Base-by-base conservation (phyloP, 2,888 invertebrate species). In the Tupiocoris notatus region DNA sequence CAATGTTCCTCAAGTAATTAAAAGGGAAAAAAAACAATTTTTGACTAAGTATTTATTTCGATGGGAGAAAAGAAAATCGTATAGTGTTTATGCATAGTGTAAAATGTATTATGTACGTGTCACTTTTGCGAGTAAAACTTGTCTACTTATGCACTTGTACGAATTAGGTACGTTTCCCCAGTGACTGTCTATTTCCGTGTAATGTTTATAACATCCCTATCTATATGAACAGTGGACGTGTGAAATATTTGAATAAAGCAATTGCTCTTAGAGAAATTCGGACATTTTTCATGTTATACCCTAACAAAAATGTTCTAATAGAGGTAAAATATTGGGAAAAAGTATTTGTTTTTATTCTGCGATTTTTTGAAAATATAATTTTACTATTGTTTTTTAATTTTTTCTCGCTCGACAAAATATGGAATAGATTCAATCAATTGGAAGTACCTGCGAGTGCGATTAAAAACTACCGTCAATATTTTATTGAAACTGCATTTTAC, bases 1-100 rank as follows among this genome's bases (percentile, higher is more conserved):
- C 76, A 76, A 76, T 76, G 76, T 76, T 76, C 76, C 76, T 76
- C 65, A 39, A 76, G 56, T 76, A 75, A 75, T 65, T 75, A 75
- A 65, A n/a, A n/a, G n/a, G n/a, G n/a, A n/a, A n/a, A n/a, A n/a
- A n/a, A 66, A 73, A 62, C 20, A 57, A 73, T 62, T 62, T 59
- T 65, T 65, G 62, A 73, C 73, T 73, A 73, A 73, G 73, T 73
- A 73, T 73, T 70, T 73, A 73, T 73, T 73, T 73, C 73, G 25
- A 39, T 39, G 39, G 21, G 39, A 73, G 24, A 25, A 22, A 16
- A 9, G 6, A 24, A 2, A 25, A 62, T 62, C 39, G 39, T 62
- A 62, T n/a, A n/a, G n/a, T n/a, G n/a, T n/a, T n/a, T n/a, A 63
- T n/a, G 18, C 24, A 21, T 73, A 73, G 63, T 23, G 61, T 71